Percentiles rank a stretch among this genome's conserved stretches.
These are phyloP conservation scores for Dipodomys spectabilis DNA, from an alignment of 2,113 vertebrate genomes.

Conservation along the genomic window DNA sequence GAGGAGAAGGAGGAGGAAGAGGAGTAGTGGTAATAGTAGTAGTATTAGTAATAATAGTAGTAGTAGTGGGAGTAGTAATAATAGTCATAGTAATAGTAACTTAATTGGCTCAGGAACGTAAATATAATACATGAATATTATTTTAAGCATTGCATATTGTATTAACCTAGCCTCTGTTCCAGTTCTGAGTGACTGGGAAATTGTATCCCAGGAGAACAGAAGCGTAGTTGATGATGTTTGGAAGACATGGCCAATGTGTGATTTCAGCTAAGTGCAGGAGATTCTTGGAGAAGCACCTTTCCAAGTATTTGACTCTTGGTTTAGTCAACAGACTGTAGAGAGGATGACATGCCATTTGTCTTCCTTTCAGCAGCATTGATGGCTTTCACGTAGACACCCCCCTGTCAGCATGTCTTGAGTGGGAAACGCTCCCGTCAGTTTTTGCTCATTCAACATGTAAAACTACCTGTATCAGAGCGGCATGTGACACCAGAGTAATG, in stretches of 20 bases:
- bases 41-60: too few species aligned
- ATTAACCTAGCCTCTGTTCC: background rate
- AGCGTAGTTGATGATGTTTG: background rate
- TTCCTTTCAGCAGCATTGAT: background rate
- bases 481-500: background rate
- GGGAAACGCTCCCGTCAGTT: background rate
- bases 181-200: background rate
- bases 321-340: background rate
- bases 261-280: conserved; percentile 9
- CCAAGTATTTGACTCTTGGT: background rate
- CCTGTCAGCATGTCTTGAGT: background rate
- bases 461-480: background rate
- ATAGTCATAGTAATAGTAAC: background rate
- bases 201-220: background rate
- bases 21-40: too few species aligned
- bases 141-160: background rate
- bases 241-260: background rate
- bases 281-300: background rate
- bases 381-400: background rate
- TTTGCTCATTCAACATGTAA: background rate
- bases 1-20: too few species aligned
- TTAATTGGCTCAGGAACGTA: background rate
- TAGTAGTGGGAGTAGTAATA: background rate
- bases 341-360: background rate
- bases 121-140: background rate